These are phyloP conservation scores for Linnaemya vulpina DNA, from an alignment of 2,888 invertebrate genomes.

Conservation along the genomic window DNA sequence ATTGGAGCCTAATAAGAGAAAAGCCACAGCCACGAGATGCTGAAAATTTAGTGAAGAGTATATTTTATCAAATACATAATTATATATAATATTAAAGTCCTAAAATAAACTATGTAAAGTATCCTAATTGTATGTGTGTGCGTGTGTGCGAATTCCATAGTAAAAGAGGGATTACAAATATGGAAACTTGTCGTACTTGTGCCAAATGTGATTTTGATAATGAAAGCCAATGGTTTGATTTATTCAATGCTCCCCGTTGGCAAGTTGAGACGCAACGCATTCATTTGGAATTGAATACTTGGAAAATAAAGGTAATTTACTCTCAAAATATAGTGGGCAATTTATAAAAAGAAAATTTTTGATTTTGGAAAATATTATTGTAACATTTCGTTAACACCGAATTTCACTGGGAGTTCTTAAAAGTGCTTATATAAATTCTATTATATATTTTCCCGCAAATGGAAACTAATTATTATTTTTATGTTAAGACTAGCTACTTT, in stretches of 20 bases:
- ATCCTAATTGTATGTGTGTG: neutral
- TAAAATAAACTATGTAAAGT: conserved; percentile 2
- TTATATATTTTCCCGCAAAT: too few species aligned
- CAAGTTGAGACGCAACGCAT: conserved; percentile 77
- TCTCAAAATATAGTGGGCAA: neutral
- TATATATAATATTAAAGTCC: conserved; percentile 1
- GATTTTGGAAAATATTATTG: too few species aligned
- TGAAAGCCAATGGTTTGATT: conserved; percentile 78
- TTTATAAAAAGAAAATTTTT: too few species aligned
- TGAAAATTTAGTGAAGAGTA: conserved; percentile 18
- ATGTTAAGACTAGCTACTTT: too few species aligned
- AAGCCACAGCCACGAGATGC: conserved; percentile 46
- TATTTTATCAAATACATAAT: neutral
- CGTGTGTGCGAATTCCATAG: conserved; percentile 7
- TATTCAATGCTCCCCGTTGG: conserved; percentile 78
- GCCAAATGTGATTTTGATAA: conserved; percentile 80
- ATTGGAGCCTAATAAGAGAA: conserved; percentile 60
- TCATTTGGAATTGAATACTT: conserved; percentile 77
- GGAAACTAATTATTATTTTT: too few species aligned
- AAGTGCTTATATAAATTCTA: too few species aligned
- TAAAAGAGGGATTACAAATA: conserved; percentile 55
- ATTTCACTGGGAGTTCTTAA: too few species aligned
- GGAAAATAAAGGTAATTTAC: conserved; percentile 78
- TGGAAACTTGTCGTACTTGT: conserved; percentile 81
- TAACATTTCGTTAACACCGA: too few species aligned